A percentile compares a stretch with the other conserved stretches of the same genome.
Conservation (phyloP, 2,113 vertebrate genomes). For the Pelodiscus sinensis region DNA sequence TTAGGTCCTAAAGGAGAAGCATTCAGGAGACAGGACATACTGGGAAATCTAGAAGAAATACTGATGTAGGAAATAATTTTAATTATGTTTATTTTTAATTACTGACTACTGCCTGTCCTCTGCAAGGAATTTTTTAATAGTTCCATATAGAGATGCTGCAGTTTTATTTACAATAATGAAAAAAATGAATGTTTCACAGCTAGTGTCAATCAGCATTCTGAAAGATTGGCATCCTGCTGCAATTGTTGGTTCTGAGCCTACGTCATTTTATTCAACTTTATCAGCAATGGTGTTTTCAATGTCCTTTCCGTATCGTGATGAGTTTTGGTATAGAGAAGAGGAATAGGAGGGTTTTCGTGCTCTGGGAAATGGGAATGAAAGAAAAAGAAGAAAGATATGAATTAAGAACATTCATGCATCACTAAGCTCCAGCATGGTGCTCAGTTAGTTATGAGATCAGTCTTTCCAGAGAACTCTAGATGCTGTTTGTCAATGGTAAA, state of each 20-base stretch:
- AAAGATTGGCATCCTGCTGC: background rate
- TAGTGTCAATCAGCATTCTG: background rate
- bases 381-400: conserved; percentile 6
- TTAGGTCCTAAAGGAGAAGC: background rate
- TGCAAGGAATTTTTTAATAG: background rate
- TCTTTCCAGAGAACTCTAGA: background rate
- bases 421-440: background rate
- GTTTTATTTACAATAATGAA: background rate
- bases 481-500: background rate
- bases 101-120: background rate
- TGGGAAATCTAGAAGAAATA: background rate
- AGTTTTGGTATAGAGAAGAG: background rate
- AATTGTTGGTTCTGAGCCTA: background rate
- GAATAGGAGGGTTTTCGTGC: background rate
- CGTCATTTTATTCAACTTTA: background rate
- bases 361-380: background rate
- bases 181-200: background rate
- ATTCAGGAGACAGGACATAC: background rate
- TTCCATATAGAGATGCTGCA: background rate
- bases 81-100: background rate
- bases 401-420: background rate
- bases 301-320: background rate
- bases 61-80: background rate
- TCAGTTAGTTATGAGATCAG: background rate
- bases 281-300: background rate